Percentiles rank a stretch among this genome's conserved stretches.
phyloP scores from a whole-genome alignment of 2,797 vertebrate genomes.

The Thalassophryne amazonica region DNA sequence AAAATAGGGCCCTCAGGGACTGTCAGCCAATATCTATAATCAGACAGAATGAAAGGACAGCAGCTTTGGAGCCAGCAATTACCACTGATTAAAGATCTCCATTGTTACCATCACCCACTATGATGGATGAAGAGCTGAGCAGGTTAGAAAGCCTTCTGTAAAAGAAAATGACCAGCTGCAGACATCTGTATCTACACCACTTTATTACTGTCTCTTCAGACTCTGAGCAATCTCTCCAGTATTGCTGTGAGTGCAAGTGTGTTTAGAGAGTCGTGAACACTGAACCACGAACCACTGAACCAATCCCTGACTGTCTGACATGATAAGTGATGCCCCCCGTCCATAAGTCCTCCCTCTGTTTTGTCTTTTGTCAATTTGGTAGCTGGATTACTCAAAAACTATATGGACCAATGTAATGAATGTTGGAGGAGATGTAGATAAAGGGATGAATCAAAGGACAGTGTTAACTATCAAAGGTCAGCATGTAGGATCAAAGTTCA shows the following conservation, averaged over 20 bases:
- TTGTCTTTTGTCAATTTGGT: no score
- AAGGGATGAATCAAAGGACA: no score
- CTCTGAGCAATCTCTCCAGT: constrained; percentile 6
- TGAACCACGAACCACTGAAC: constrained; percentile 33
- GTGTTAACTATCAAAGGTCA: no score
- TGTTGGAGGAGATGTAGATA: no score
- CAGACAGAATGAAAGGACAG: neutral
- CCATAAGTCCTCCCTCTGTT: no score
- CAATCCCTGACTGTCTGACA: constrained; percentile 10
- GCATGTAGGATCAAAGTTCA: no score
- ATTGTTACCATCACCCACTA: neutral
- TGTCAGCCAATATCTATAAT: neutral
- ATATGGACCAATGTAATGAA: no score
- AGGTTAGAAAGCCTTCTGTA: neutral
- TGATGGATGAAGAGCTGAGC: constrained; percentile 13
- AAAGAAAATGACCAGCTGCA: neutral
- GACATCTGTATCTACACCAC: constrained; percentile 25
- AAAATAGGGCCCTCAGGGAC: constrained; percentile 4
- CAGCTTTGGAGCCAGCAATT: neutral
- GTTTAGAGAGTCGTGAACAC: constrained; percentile 42
- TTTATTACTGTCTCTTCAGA: constrained; percentile 42
- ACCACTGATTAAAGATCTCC: constrained; percentile 15
- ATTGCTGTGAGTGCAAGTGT: constrained; percentile 45
- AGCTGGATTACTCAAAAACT: no score
- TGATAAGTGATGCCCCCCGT: constrained; percentile 10